Evolutionary conservation across 2,113 vertebrate genomes (phyloP).

Genomic region (Ariopsis seemanni): DNA sequence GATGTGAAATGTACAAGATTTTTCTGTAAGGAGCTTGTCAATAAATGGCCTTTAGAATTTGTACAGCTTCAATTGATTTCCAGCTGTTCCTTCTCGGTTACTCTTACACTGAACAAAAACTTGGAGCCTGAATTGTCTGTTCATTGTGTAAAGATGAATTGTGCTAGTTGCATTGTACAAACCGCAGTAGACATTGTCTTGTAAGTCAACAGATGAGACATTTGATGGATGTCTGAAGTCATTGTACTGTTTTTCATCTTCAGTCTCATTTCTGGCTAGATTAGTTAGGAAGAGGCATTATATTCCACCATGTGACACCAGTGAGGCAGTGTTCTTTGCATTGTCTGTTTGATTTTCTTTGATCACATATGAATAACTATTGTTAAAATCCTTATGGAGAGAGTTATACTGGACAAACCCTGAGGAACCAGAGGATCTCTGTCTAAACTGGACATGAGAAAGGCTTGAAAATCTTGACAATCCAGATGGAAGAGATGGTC

Average conservation of each 20-base stretch:
- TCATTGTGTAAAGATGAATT: conserved; percentile 7
- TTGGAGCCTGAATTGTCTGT: not conserved
- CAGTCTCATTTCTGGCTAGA: not conserved
- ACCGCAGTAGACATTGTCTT: conserved; percentile 1
- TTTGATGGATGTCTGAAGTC: not conserved
- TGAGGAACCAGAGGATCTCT: not conserved
- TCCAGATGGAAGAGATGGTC: conserved; percentile 5
- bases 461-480: conserved; percentile 19
- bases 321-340: not conserved
- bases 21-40: not conserved
- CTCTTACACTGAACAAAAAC: conserved; percentile 1
- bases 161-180: not conserved
- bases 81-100: not conserved
- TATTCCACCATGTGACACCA: not conserved
- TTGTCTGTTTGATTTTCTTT: conserved; percentile 4
- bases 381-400: not conserved
- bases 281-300: conserved; percentile 1
- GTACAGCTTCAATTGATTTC: not conserved
- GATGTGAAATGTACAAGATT: not conserved
- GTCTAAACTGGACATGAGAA: not conserved
- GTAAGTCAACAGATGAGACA: not conserved
- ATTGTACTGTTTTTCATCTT: conserved; percentile 3
- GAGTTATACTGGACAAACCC: not conserved
- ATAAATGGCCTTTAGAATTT: not conserved
- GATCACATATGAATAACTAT: not conserved